A percentile compares a stretch with the other conserved stretches of the same genome.
Conservation (phyloP, 2,888 invertebrate genomes). For the Trichogramma evanescens region DNA sequence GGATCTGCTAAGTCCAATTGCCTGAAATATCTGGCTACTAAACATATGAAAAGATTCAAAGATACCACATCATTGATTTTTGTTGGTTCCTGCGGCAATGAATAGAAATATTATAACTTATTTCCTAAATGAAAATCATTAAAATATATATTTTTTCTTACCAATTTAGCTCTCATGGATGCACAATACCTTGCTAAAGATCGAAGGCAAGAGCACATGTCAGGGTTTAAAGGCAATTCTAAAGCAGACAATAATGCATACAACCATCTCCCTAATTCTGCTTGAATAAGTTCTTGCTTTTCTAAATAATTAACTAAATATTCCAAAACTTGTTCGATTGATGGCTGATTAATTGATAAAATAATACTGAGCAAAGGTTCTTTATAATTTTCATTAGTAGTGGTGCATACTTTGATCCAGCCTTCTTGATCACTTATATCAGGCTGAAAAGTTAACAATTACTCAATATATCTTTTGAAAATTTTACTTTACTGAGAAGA, state of each 20-base stretch:
- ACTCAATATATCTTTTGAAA: slow-evolving; percentile 6
- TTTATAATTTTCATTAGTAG: slow-evolving; percentile 22
- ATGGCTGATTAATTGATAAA: slow-evolving; percentile 48
- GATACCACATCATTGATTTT: slow-evolving; percentile 46
- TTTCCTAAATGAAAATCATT: slow-evolving; percentile 11
- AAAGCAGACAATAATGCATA: slow-evolving; percentile 61
- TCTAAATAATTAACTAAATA: slow-evolving; percentile 50
- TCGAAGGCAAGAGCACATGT: slow-evolving; percentile 60
- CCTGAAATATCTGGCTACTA: slow-evolving; percentile 67
- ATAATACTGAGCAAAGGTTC: slow-evolving; percentile 39
- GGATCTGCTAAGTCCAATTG: slow-evolving; percentile 67
- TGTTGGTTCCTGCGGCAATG: slow-evolving; percentile 19
- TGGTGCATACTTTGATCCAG: slow-evolving; percentile 50
- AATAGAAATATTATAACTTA: slow-evolving; percentile 15
- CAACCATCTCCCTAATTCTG: slow-evolving; percentile 61
- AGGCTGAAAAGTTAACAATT: slow-evolving; percentile 40
- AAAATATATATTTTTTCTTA: slow-evolving; percentile 22
- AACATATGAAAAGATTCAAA: slow-evolving; percentile 67
- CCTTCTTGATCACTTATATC: slow-evolving; percentile 42
- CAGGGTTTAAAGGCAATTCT: slow-evolving; percentile 62
- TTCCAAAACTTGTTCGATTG: slow-evolving; percentile 48
- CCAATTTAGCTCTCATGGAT: slow-evolving; percentile 48
- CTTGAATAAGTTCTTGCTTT: slow-evolving; percentile 44
- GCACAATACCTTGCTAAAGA: slow-evolving; percentile 59
- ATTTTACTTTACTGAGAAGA: background rate